Percentiles rank a stretch among this genome's conserved stretches.
Evolutionary conservation across 2,797 vertebrate genomes (phyloP).

Genomic region (Falco naumanni): DNA sequence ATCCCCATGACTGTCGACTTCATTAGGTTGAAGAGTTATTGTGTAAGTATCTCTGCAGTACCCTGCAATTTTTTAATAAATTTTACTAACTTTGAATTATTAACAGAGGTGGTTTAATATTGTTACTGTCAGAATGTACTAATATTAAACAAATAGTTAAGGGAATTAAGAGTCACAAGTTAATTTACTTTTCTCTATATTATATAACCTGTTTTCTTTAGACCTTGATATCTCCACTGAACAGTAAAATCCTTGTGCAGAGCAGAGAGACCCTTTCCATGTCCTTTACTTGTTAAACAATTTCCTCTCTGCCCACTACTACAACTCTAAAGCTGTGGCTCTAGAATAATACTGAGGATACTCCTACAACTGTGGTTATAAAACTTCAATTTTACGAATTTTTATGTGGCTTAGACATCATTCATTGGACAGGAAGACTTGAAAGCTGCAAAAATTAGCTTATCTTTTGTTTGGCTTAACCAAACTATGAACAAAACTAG

Average conservation of each 20-base stretch:
- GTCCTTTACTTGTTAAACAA: not conserved
- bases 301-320: not conserved
- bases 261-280: not conserved
- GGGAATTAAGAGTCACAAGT: not conserved
- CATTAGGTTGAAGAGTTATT: constrained; percentile 98
- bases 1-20: constrained; percentile 99
- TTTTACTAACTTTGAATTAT: not conserved
- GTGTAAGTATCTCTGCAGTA: constrained; percentile 82
- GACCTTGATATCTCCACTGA: not conserved
- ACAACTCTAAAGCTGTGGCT: not conserved
- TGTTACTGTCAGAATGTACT: not conserved
- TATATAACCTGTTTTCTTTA: not conserved
- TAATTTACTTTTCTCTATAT: not conserved
- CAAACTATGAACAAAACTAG: not conserved
- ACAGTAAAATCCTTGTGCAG: not conserved
- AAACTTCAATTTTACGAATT: not conserved
- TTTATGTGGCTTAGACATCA: not conserved
- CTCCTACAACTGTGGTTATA: not conserved
- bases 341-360: not conserved
- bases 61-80: not conserved
- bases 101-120: not conserved
- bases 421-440: not conserved
- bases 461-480: not conserved
- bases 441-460: not conserved
- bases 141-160: not conserved